Evolutionary conservation across 2,888 invertebrate species (phyloP).

Genomic region (Napeogenes inachia): DNA sequence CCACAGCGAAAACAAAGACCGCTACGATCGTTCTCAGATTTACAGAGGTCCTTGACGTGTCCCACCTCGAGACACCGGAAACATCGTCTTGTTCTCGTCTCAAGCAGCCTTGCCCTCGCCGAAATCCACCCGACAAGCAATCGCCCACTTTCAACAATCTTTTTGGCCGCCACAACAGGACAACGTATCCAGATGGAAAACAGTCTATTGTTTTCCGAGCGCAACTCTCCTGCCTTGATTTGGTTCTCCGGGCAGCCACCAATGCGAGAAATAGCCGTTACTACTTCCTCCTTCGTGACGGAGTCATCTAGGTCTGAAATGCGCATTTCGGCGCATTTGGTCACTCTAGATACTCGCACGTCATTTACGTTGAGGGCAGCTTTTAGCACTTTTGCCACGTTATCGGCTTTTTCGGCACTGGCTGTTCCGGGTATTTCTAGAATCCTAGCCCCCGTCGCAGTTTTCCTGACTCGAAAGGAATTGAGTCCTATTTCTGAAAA

Average conservation of each 20-base stretch:
- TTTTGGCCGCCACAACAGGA: conserved; percentile 25
- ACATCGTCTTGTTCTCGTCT: conserved; percentile 18
- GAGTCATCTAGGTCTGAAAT: conserved; percentile 30
- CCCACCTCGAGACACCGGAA: conserved; percentile 25
- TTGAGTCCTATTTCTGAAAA: no score
- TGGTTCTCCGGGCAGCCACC: conserved; percentile 11
- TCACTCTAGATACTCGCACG: no score
- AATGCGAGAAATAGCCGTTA: conserved; percentile 11
- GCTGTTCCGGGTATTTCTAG: no score
- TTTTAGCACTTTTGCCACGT: no score
- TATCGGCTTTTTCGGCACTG: no score
- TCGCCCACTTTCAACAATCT: conserved; percentile 12
- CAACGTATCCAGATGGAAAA: conserved; percentile 15
- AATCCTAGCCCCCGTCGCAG: no score
- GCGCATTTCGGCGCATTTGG: conserved; percentile 15
- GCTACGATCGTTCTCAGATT: conserved; percentile 12
- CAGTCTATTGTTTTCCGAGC: neutral
- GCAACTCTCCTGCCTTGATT: conserved; percentile 16
- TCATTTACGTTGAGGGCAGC: no score
- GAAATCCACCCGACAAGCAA: conserved; percentile 27
- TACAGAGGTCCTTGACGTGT: conserved; percentile 21
- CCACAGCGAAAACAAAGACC: conserved; percentile 24
- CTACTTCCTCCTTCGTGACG: conserved; percentile 13
- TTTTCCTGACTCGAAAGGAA: no score
- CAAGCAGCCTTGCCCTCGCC: conserved; percentile 16